Evolutionary conservation across 2,888 invertebrate species (phyloP).

Genomic region (Eretmocerus hayati): DNA sequence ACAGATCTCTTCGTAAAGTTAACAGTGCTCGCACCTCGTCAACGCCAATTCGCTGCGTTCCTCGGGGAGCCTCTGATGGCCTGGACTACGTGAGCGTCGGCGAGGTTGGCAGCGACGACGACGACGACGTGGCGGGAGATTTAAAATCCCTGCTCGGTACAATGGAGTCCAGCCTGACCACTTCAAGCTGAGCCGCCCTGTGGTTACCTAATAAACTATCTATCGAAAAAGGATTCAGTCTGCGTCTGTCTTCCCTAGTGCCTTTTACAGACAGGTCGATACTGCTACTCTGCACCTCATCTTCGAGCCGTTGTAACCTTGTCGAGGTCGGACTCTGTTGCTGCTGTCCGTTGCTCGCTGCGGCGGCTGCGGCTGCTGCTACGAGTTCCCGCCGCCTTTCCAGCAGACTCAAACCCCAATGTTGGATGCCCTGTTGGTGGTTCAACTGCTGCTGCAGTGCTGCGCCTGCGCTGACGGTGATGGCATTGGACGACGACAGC

Average conservation of each 20-base stretch:
- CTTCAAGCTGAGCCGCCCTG: slow-evolving; percentile 1
- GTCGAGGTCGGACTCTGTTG: slow-evolving; percentile 2
- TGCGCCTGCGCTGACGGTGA: too few species aligned
- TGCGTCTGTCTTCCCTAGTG: slow-evolving; percentile 55
- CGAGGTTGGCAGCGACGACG: slow-evolving; percentile 39
- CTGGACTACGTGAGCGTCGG: slow-evolving; percentile 40
- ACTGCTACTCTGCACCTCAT: slow-evolving; percentile 43
- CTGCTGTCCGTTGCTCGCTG: slow-evolving; percentile 22
- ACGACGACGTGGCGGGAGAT: slow-evolving; percentile 33
- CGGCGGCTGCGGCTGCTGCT: slow-evolving; percentile 28
- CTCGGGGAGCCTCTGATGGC: too few species aligned
- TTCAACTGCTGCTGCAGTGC: too few species aligned
- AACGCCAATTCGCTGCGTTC: too few species aligned
- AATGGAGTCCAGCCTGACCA: slow-evolving; percentile 30
- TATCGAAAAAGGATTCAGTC: slow-evolving; percentile 82
- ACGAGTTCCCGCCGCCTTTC: slow-evolving; percentile 49
- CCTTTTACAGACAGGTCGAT: slow-evolving; percentile 48
- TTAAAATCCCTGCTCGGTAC: too few species aligned
- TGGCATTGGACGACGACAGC: too few species aligned
- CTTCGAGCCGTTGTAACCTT: slow-evolving; percentile 28
- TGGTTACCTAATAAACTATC: slow-evolving; percentile 63
- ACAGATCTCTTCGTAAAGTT: too few species aligned
- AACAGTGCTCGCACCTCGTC: too few species aligned
- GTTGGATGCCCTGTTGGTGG: slow-evolving; percentile 42
- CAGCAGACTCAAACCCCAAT: slow-evolving; percentile 43